These are phyloP conservation scores for Chloroceryle aenea DNA, from an alignment of 2,113 vertebrate genomes.

Conservation along the genomic window DNA sequence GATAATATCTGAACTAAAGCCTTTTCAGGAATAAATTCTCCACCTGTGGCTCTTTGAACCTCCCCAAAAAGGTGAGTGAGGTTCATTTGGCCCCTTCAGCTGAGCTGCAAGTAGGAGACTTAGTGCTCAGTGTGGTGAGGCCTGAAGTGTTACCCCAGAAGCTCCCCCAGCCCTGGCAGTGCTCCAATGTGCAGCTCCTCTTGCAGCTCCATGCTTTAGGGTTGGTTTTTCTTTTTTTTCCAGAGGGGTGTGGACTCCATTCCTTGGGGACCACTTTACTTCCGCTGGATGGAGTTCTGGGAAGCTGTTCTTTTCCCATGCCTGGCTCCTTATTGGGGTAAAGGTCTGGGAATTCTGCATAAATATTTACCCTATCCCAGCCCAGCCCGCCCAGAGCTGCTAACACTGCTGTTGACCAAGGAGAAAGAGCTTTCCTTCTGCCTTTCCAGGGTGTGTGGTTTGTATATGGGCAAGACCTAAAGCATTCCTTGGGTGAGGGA, in stretches of 20 bases:
- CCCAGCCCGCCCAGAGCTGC: constrained; percentile 37
- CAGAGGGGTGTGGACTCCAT: not conserved
- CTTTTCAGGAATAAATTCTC: not conserved
- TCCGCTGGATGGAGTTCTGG: constrained; percentile 56
- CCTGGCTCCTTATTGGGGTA: constrained; percentile 68
- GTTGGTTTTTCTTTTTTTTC: not conserved
- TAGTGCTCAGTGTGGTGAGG: fast-evolving
- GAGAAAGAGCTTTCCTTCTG: not conserved
- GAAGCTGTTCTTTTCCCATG: constrained; percentile 74
- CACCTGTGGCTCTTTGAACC: not conserved
- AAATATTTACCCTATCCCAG: constrained; percentile 72
- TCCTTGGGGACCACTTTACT: constrained; percentile 50
- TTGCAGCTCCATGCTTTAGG: not conserved
- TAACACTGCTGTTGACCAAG: not conserved
- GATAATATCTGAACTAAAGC: not conserved
- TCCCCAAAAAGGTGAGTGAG: fast-evolving
- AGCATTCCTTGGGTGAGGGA: not conserved
- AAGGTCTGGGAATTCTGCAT: constrained; percentile 76
- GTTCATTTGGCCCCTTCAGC: not conserved
- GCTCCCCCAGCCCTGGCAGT: not conserved
- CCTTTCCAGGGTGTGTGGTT: not conserved
- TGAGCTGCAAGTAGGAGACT: not conserved
- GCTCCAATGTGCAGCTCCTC: not conserved
- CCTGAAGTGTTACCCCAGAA: too few relatives aligned
- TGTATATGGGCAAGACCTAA: not conserved